Base-by-base conservation (phyloP, 2,797 vertebrate species). In the Myotis vivesi region DNA sequence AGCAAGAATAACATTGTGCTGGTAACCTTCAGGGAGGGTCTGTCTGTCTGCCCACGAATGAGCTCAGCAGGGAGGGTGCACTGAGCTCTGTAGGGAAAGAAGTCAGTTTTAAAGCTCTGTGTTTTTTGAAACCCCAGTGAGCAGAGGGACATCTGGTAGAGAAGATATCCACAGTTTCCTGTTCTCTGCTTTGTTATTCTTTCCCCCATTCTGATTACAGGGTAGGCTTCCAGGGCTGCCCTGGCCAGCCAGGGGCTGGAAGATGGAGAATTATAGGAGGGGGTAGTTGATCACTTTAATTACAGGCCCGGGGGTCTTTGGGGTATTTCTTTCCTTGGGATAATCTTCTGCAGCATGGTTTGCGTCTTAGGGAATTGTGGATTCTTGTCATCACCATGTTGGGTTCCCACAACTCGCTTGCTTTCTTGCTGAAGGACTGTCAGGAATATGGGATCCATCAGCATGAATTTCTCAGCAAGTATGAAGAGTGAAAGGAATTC, bases 311-410 rank as follows among this genome's bases (percentile, higher is more conserved):
- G 15, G 46, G 38, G 28, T 11, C 20, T 8, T 44, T 11, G 23
- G 71, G 55, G 20, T 53, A 33, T 55, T 51, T 91, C 76, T 95
- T 87, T 72, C 68, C 49, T 89, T n/a, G 28, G 57, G 57, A 49
- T 81, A 68, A 87, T 80, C 46, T 92, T 82, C 69, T 55, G 72
- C 22, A 75, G 46, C 84, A 87, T 80, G 76, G 59, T 66, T 80
- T 33, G 20, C 33, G 41, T 87, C 33, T 86, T 68, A 51, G 57
- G 66, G 81, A 57, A 75, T 8, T 6, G 11, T 41, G 55, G 72
- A 55, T 36, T 83, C 76, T 62, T 81, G 62, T 81, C 28, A 55
- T 87, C 55, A 6, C 36, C 20, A 25, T 5, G 2, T 51, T 0
- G 49, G 23, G 36, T 64, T 93, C 77, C 53, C 79, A 72, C 33